These are phyloP conservation scores for Colinus virginianus DNA, from an alignment of 2,113 vertebrate species.

Conservation along the genomic window DNA sequence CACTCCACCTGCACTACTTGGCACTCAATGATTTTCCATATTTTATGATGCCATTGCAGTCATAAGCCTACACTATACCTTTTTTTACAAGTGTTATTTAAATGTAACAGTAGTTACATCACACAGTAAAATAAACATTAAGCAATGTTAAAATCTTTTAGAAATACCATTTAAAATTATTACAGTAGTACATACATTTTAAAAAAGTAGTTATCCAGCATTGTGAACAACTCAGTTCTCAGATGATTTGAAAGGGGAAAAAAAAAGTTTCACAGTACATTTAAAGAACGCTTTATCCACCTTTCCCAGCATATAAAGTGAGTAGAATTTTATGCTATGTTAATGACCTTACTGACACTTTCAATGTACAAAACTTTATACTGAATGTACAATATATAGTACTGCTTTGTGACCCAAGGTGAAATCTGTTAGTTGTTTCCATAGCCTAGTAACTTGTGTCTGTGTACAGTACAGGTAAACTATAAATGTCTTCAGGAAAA, in stretches of 20 bases:
- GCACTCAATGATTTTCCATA: fast-evolving
- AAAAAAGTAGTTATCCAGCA: not conserved
- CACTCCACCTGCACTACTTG: not conserved
- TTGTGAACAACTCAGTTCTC: not conserved
- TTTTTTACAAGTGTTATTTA: not conserved
- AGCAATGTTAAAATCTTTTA: constrained; percentile 3
- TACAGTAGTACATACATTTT: not conserved
- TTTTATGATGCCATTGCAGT: not conserved
- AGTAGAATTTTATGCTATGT: no score
- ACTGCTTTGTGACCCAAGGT: not conserved
- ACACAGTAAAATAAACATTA: not conserved
- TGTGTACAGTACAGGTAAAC: fast-evolving
- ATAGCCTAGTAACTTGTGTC: not conserved
- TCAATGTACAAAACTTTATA: not conserved
- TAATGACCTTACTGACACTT: not conserved
- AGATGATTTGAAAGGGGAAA: constrained; percentile 24
- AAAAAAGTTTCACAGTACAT: not conserved
- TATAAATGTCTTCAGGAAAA: not conserved
- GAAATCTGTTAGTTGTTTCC: not conserved
- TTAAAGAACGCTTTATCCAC: not conserved
- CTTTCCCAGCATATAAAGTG: not conserved
- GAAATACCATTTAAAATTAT: not conserved
- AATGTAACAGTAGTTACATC: not conserved
- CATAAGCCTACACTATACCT: not conserved
- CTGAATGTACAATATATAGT: not conserved